These are phyloP conservation scores for Lepeophtheirus nordmannii DNA, from an alignment of 2,888 invertebrate species.

Conservation along the genomic window DNA sequence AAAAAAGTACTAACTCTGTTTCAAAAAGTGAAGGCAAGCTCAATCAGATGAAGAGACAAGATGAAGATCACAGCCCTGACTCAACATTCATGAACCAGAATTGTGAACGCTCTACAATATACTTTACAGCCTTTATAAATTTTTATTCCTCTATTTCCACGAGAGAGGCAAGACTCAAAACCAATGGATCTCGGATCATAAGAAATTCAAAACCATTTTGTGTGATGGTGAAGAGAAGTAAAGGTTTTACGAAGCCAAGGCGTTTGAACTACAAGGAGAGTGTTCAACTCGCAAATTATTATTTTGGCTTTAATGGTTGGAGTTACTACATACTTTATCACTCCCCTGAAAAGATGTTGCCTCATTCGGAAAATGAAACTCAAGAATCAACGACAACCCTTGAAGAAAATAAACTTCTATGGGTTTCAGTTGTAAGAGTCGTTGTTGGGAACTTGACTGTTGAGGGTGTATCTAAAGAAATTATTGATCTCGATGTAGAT, in stretches of 20 bases:
- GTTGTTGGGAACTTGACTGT: neutral
- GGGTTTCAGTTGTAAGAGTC: neutral
- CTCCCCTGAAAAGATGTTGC: neutral
- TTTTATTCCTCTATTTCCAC: neutral
- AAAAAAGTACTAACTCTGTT: neutral
- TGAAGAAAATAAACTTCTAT: neutral
- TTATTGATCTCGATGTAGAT: neutral
- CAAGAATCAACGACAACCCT: neutral
- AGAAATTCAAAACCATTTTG: no score
- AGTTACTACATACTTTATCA: constrained; percentile 9
- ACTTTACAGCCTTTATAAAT: constrained; percentile 5
- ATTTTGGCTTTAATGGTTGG: constrained; percentile 20
- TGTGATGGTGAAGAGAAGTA: neutral
- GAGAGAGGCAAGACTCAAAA: neutral
- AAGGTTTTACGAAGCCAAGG: neutral
- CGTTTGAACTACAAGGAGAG: neutral
- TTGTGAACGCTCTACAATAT: neutral
- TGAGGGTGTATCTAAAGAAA: constrained; percentile 1
- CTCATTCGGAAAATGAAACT: neutral
- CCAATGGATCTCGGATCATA: neutral
- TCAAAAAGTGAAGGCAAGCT: neutral
- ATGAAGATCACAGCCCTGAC: neutral
- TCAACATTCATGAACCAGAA: neutral
- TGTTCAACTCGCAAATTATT: constrained; percentile 11
- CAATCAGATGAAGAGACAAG: neutral